Conservation (phyloP, 2,797 vertebrate genomes). For the Cirrhinus molitorella region DNA sequence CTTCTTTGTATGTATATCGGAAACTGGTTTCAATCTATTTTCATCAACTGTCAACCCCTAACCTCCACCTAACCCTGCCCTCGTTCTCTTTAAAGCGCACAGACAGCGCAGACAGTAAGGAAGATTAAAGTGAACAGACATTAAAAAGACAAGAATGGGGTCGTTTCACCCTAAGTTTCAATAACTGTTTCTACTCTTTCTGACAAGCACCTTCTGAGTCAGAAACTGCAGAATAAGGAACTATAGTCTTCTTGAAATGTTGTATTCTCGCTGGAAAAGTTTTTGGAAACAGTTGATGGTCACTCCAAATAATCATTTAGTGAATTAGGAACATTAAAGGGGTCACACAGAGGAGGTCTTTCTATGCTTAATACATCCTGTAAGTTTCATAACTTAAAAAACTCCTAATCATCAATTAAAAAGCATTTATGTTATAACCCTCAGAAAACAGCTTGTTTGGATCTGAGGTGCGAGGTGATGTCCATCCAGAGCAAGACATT, state of each 20-base stretch:
- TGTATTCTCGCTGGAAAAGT: background rate
- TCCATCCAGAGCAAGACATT: too few species aligned
- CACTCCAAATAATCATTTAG: background rate
- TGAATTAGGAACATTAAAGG: too few species aligned
- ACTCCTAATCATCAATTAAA: too few species aligned
- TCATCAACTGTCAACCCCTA: slow-evolving; percentile 25
- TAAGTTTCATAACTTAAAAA: too few species aligned
- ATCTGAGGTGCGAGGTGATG: too few species aligned
- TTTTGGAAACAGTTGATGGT: background rate
- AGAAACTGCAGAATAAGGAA: background rate
- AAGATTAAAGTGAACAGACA: slow-evolving; percentile 16
- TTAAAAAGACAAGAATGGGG: slow-evolving; percentile 9
- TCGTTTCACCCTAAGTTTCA: slow-evolving; percentile 11
- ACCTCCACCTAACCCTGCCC: slow-evolving; percentile 8
- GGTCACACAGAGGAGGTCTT: too few species aligned
- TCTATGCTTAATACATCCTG: too few species aligned
- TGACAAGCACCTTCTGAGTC: slow-evolving; percentile 11
- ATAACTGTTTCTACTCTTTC: slow-evolving; percentile 3
- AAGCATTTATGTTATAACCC: too few species aligned
- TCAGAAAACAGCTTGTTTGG: too few species aligned
- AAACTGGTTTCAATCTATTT: slow-evolving; percentile 33
- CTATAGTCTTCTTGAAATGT: background rate
- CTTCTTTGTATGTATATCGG: slow-evolving; percentile 6
- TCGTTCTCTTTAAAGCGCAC: background rate
- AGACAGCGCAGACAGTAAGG: slow-evolving; percentile 13